Evolutionary conservation across 1,140 invertebrate genomes (phyloP), one percentile per base, ranked within the genome.

Genomic region (Zaprionus africanus): DNA sequence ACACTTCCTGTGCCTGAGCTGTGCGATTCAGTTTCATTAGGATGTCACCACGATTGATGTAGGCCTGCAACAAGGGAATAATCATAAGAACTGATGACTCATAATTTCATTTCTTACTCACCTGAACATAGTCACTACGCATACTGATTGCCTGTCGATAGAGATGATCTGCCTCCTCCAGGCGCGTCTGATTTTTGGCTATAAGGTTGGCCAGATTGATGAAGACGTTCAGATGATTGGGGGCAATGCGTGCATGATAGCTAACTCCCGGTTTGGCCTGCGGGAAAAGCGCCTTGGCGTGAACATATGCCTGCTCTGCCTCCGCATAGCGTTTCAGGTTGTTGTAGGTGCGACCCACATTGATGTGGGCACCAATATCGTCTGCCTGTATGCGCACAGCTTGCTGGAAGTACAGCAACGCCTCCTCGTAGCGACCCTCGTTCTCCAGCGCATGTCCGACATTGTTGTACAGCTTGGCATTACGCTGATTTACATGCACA

Each of bases 391-490:
- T 98, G 85, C 95, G 96, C 15, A 98, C 97, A 11, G 98, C 98
- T 83, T 97, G 97, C 86, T 97, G 95, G 91, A 99, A 99, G 93
- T 98, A 99, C 69, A 96, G 94, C 26, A 99, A 93, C 1, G 98
- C 98, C 92, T 98, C 97, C 24, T 95, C 94, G 91, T 96, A 98
- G 26, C 95, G 94, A 1, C 96, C 96, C 81, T 97, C 96, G 59
- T 96, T 96, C 93, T 99, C 98, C 54, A 99, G 93, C 0, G 98
- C 97, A 93, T 99, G 98, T 0, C 98, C 98, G 1, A 99, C 98
- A 93, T 99, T 99, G 93, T 99, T 99, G 93, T 98, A 99, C 2
- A 99, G 94, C 93, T 99, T 99, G 3, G 98, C 98, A 94, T 99
- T 99, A 46, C 95, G 95, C 70, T 96, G 96, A 90, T 98, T 99